Evolutionary conservation across 2,797 vertebrate genomes (phyloP).

Genomic region (Spinus pinus): DNA sequence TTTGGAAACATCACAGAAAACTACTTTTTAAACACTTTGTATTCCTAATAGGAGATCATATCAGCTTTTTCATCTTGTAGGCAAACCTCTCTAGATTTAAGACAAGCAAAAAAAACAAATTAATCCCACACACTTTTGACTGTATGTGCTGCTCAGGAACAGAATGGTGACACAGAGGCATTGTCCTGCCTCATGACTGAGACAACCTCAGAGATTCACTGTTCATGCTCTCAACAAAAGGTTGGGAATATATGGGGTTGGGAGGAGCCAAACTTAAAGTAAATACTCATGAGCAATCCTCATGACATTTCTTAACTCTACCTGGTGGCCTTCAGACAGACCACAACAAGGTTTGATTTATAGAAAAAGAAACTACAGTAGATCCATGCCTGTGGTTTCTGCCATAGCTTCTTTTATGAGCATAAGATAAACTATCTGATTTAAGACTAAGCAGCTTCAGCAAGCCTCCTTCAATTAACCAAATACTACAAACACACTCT

Average conservation of each 20-base stretch:
- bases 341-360: background rate
- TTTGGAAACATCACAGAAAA: background rate
- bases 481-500: background rate
- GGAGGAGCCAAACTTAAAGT: background rate
- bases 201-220: background rate
- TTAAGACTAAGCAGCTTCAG: background rate
- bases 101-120: background rate
- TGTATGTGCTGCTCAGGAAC: background rate
- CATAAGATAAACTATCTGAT: background rate
- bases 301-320: background rate
- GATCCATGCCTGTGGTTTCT: background rate
- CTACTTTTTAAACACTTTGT: background rate
- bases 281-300: background rate
- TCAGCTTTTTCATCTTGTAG: background rate
- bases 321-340: background rate
- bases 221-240: background rate
- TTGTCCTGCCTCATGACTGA: background rate
- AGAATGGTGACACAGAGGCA: background rate
- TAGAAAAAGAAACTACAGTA: background rate
- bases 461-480: background rate
- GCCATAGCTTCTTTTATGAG: background rate
- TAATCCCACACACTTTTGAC: background rate
- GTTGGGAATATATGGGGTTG: background rate
- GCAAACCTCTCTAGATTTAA: background rate
- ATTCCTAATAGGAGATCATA: background rate